Base-by-base conservation (phyloP, 64 coral and sea anemone genomes). In the Hydrozoanthus tunicans region DNA sequence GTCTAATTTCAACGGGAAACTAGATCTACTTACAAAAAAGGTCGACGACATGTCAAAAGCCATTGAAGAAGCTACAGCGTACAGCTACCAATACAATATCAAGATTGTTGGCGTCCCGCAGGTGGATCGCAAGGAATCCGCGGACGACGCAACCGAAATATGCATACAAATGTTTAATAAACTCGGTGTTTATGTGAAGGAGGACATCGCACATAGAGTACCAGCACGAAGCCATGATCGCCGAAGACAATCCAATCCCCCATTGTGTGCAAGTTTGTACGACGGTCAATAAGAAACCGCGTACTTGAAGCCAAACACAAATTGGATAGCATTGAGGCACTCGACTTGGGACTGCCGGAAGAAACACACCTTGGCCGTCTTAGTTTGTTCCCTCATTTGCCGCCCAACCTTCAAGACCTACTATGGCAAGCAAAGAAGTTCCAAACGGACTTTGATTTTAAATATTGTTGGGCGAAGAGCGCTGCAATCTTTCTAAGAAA, bases 391-490 rank as follows among this genome's bases (percentile, higher is more conserved):
- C 53, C 53, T 5, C 77, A 79, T 58, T 14, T 79, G 17, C 77
- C 77, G 77, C 77, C 77, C 13, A 79, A 79, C 12, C 77, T 79
- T 79, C 77, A 79, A 79, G 53, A 57, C 54, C 77, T 79, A 15
- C 54, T 79, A 13, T 55, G 17, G 4, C 54, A 57, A 58, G 77
- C 77, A 58, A 20, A 20, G 20, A 20, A 20, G 20, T 20, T 20
- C 20, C 20, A 20, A 90, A 43, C 59, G n/a, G 58, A 73, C 79
- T 27, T 10, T 62, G 59, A 62, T 26, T 81, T 62, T 59, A 63
- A 63, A 24, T 60, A 81, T n/a, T 73, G 70, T 73, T 73, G 70
- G 70, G 70, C 70, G 24, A 73, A 73, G 70, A 73, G 70, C 10
- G 24, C 70, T 73, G 23, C 70, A 73, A 73, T 73, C 43, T 73